These are phyloP conservation scores for Terrapene triunguis DNA, from an alignment of 2,113 vertebrate genomes.

Conservation along the genomic window DNA sequence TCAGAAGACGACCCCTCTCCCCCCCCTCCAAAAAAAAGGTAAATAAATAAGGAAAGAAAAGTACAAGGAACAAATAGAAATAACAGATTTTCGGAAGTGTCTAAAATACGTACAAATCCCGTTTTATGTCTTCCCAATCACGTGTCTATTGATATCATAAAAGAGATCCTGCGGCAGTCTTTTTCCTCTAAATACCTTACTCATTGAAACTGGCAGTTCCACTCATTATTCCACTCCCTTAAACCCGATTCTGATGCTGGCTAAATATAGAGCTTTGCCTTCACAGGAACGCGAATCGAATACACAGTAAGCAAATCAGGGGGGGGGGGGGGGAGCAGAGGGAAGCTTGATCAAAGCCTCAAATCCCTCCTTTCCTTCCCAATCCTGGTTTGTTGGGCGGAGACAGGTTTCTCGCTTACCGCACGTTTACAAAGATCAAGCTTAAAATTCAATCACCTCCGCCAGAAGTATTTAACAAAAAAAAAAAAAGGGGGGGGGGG, in stretches of 20 bases:
- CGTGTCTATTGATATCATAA: constrained; percentile 1
- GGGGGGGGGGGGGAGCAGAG: neutral
- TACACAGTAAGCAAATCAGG: constrained; percentile 56
- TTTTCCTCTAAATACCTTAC: constrained; percentile 50
- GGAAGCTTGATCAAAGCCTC: constrained; percentile 36
- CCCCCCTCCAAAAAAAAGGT: neutral
- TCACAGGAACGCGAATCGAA: constrained; percentile 48
- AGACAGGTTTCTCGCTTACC: constrained; percentile 42
- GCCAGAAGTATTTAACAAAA: constrained; percentile 22
- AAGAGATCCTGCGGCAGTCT: constrained; percentile 32
- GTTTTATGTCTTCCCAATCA: constrained; percentile 19
- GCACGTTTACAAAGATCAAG: constrained; percentile 31
- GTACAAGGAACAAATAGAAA: neutral
- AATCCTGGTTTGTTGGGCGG: constrained; percentile 34
- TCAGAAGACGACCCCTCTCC: neutral
- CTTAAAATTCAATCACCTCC: constrained; percentile 32
- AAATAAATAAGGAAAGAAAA: neutral
- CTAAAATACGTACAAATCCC: constrained; percentile 8
- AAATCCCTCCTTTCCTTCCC: constrained; percentile 49
- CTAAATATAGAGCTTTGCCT: constrained; percentile 60
- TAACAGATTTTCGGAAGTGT: constrained; percentile 13
- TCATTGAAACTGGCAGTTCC: constrained; percentile 50
- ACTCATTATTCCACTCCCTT: constrained; percentile 59
- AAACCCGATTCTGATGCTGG: constrained; percentile 39
- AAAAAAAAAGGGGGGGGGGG: neutral